Conservation (phyloP, 2,113 vertebrate genomes). For the Chlorodrepanis virens region DNA sequence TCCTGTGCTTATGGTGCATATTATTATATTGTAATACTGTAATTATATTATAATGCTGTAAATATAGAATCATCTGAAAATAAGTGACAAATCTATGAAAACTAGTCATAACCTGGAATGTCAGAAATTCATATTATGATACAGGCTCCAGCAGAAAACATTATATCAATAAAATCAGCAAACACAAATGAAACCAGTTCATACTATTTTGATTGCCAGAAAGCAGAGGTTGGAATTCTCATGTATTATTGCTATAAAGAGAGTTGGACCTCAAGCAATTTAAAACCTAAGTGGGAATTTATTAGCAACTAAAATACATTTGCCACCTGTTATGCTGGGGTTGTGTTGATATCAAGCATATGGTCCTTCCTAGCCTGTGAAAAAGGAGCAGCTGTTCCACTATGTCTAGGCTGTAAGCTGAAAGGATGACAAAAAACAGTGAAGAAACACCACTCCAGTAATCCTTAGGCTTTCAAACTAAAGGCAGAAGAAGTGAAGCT, state of each 20-base stretch:
- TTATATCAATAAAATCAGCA: neutral
- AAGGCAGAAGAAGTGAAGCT: neutral
- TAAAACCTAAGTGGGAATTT: conserved; percentile 15
- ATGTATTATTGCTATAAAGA: neutral
- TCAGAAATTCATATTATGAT: neutral
- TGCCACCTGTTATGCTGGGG: neutral
- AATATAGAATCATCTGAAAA: neutral
- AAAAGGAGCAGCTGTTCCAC: conserved; percentile 23
- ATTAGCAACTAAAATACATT: conserved; percentile 17
- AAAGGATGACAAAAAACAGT: conserved; percentile 3
- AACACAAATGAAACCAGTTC: neutral
- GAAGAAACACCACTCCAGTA: neutral
- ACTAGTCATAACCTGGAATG: neutral
- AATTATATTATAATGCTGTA: neutral
- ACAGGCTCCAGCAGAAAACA: neutral
- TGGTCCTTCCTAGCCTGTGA: neutral
- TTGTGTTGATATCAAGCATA: neutral
- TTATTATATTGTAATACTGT: neutral
- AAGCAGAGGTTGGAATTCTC: neutral
- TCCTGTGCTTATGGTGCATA: neutral
- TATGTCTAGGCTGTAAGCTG: neutral
- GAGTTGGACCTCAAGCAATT: neutral
- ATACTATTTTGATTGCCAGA: neutral
- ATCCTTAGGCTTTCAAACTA: neutral
- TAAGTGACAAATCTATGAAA: neutral